These are phyloP conservation scores for Drosophila niveifrons DNA, from an alignment of 2,888 invertebrate genomes.

Conservation along the genomic window DNA sequence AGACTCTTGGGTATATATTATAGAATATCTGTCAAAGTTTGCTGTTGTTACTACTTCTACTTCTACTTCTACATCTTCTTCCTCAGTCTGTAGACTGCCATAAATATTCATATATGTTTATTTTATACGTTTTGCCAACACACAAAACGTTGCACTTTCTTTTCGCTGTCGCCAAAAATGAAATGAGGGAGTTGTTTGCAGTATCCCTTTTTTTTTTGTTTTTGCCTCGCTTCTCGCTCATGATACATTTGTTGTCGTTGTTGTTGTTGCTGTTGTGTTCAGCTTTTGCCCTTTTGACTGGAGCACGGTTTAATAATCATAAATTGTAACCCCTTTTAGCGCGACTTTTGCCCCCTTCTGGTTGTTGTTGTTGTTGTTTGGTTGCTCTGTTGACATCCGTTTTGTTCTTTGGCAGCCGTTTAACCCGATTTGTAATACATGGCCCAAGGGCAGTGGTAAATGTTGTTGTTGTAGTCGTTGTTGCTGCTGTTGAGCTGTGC, in stretches of 20 bases:
- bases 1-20: background rate
- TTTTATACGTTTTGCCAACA: constrained; percentile 53
- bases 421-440: constrained; percentile 68
- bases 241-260: constrained; percentile 60
- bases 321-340: constrained; percentile 76
- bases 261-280: too few species aligned
- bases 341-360: constrained; percentile 54
- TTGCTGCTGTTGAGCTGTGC: constrained; percentile 6
- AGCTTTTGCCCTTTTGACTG: constrained; percentile 38
- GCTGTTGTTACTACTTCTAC: background rate
- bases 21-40: background rate
- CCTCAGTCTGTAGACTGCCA: constrained; percentile 42
- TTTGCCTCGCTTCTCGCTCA: constrained; percentile 17
- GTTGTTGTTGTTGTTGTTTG: too few species aligned
- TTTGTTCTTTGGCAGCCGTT: constrained; percentile 66
- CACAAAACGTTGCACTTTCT: constrained; percentile 36
- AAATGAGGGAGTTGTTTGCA: background rate
- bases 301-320: constrained; percentile 77
- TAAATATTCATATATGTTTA: constrained; percentile 79
- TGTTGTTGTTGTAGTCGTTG: constrained; percentile 10
- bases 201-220: constrained; percentile 9
- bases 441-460: constrained; percentile 66
- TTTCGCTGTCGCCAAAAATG: constrained; percentile 21
- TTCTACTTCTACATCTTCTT: too few species aligned
- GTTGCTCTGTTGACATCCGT: constrained; percentile 71